A percentile compares a stretch with the other conserved stretches of the same genome.
Evolutionary conservation across 2,113 vertebrate genomes (phyloP).

Genomic region (Colaptes auratus): DNA sequence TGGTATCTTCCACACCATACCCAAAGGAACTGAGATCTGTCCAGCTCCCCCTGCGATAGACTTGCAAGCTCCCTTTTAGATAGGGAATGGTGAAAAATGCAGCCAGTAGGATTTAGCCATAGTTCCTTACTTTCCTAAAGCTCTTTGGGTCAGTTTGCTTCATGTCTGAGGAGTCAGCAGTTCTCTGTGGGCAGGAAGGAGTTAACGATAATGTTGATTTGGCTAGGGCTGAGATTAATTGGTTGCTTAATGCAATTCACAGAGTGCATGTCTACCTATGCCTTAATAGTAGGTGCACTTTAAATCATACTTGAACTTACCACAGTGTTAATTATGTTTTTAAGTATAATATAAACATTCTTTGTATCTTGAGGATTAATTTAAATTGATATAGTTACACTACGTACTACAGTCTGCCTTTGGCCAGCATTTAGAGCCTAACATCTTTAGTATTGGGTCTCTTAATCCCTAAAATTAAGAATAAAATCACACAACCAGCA

Average conservation of each 20-base stretch:
- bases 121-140: not conserved
- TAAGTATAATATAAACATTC: not conserved
- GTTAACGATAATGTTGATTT: not conserved
- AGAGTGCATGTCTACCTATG: accelerated
- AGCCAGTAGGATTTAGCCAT: not conserved
- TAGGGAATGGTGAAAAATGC: not conserved
- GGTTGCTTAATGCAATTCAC: no score
- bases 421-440: not conserved
- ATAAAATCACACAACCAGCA: no score
- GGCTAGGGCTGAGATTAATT: no score
- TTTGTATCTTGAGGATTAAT: not conserved
- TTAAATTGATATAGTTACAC: not conserved
- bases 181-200: not conserved
- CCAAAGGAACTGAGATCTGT: not conserved
- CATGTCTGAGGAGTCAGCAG: not conserved
- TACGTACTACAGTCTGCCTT: not conserved
- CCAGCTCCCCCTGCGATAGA: not conserved
- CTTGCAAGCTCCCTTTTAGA: not conserved
- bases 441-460: not conserved
- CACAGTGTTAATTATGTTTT: not conserved
- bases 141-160: not conserved
- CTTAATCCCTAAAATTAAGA: not conserved
- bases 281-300: not conserved
- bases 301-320: not conserved
- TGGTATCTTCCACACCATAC: not conserved